phyloP scores from a whole-genome alignment of 2,797 vertebrate genomes.

The Eremophila alpestris region DNA sequence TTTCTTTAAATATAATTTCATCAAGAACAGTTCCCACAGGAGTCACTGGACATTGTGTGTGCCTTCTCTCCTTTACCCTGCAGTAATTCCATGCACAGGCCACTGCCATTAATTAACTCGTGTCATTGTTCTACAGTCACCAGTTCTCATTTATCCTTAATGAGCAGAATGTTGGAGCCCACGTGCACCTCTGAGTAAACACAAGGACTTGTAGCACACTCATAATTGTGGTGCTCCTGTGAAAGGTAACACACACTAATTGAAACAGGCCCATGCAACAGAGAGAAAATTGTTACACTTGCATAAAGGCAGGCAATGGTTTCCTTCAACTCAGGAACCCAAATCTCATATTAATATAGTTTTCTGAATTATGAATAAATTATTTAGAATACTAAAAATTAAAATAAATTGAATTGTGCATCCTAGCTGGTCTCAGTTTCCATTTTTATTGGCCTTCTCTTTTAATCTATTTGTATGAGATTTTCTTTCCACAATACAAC shows the following conservation, averaged over 20 bases:
- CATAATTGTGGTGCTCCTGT: not conserved
- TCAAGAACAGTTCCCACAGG: not conserved
- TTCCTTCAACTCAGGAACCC: not conserved
- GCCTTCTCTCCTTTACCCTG: not conserved
- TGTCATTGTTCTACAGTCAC: not conserved
- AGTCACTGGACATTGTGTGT: not conserved
- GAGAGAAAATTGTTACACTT: not conserved
- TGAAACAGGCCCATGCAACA: not conserved
- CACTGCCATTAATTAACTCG: not conserved
- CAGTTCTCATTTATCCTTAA: not conserved
- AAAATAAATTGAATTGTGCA: constrained; percentile 2
- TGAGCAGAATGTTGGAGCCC: not conserved
- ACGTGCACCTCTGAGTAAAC: not conserved
- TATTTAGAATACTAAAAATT: constrained; percentile 22
- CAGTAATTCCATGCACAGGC: not conserved
- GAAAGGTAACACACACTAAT: not conserved
- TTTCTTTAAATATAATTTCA: not conserved
- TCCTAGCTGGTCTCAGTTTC: not conserved
- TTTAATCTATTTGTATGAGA: not conserved
- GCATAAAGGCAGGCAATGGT: not conserved
- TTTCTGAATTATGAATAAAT: constrained; percentile 25
- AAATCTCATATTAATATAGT: not conserved
- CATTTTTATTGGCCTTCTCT: not conserved
- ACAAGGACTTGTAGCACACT: not conserved
- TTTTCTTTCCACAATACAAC: not conserved